phyloP scores from a whole-genome alignment of 2,797 vertebrate species.

The Cryptoprocta ferox region DNA sequence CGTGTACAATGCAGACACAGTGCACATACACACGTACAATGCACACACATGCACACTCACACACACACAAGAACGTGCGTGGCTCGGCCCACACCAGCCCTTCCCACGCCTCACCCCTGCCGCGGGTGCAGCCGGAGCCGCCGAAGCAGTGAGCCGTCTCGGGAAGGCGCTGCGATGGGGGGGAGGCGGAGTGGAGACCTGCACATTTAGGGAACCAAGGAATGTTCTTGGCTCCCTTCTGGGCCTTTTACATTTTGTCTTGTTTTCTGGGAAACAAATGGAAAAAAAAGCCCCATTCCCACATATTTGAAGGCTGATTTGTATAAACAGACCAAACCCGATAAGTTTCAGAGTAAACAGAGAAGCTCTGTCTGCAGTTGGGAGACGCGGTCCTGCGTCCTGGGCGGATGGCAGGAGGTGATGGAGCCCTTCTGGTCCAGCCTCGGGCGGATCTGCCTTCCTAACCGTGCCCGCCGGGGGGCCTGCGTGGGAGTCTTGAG shows the following conservation, averaged over 20 bases:
- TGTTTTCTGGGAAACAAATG: constrained; percentile 67
- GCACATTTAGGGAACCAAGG: constrained; percentile 3
- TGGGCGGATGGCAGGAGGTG: neutral
- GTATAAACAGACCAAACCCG: neutral
- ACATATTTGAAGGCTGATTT: constrained; percentile 6
- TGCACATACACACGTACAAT: rapidly evolving
- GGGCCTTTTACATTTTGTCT: constrained; percentile 50
- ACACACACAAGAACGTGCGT: too few relatives aligned
- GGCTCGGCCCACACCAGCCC: neutral
- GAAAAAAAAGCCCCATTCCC: neutral
- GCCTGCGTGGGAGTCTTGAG: rapidly evolving
- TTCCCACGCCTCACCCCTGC: neutral
- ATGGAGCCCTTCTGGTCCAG: neutral
- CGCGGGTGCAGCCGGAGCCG: neutral
- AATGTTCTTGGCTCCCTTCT: constrained; percentile 73
- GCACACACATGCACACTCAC: neutral
- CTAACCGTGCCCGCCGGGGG: neutral
- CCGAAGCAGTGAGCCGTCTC: neutral
- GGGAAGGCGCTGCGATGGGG: rapidly evolving
- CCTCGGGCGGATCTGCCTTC: rapidly evolving
- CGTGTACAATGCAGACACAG: neutral
- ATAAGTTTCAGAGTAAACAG: neutral
- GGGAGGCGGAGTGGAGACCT: constrained; percentile 38
- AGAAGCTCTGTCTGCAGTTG: neutral
- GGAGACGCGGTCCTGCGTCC: neutral